These are phyloP conservation scores for Hipposideros armiger DNA, from an alignment of 2,113 vertebrate species.

Conservation along the genomic window DNA sequence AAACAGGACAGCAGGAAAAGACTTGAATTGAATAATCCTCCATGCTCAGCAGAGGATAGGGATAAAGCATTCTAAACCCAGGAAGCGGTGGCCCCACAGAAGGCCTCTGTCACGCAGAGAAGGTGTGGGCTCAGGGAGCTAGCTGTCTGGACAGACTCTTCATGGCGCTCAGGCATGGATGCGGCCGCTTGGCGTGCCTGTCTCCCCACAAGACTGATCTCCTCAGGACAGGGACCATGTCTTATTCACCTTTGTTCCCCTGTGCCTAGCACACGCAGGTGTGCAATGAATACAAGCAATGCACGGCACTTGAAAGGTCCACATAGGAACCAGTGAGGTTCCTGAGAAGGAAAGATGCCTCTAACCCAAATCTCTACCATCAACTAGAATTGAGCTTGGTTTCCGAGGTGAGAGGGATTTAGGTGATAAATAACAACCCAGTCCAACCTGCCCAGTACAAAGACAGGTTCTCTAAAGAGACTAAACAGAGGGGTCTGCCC, in stretches of 20 bases:
- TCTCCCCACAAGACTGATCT: not conserved
- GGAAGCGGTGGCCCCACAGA: not conserved
- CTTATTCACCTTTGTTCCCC: not conserved
- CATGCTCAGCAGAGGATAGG: not conserved
- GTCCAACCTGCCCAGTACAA: too few species aligned
- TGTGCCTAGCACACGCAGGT: not conserved
- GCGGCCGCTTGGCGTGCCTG: accelerated
- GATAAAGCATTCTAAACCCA: not conserved
- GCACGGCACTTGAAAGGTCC: not conserved
- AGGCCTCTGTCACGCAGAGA: not conserved
- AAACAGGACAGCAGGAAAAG: not conserved
- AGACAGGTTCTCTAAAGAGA: too few species aligned
- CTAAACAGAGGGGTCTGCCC: too few species aligned
- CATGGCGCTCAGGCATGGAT: accelerated
- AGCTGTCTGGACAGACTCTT: not conserved
- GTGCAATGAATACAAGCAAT: not conserved
- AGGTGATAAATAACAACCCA: too few species aligned
- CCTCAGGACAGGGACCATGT: not conserved
- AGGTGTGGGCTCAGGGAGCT: too few species aligned
- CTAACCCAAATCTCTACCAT: too few species aligned
- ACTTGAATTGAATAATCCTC: not conserved
- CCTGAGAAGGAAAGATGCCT: too few species aligned
- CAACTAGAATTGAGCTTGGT: too few species aligned
- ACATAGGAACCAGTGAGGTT: not conserved
- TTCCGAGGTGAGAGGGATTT: too few species aligned